Conservation (phyloP, 2,113 vertebrate species). For the Neopipo cinnamomea region DNA sequence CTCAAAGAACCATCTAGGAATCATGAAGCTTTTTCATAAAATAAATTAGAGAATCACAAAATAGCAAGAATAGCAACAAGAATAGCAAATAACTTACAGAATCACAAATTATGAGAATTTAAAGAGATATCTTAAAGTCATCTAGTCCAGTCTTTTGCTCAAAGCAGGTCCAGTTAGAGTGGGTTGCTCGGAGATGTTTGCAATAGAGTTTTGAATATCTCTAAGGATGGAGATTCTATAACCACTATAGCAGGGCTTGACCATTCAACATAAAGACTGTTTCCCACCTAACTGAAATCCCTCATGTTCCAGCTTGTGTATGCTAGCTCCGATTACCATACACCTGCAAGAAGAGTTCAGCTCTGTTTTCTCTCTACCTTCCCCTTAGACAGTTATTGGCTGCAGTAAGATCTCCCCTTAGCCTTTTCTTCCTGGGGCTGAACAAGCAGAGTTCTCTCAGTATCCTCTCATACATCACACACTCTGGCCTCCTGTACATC, state of each 20-base stretch:
- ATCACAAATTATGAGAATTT: neutral
- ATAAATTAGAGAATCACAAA: neutral
- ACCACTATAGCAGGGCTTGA: neutral
- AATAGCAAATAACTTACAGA: neutral
- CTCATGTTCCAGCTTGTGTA: rapidly evolving
- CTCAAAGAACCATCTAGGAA: neutral
- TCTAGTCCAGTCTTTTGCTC: neutral
- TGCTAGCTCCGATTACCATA: neutral
- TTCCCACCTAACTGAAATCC: neutral
- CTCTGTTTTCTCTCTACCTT: neutral
- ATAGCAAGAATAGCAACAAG: too few species aligned
- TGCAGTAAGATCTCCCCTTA: neutral
- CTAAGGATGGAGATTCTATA: neutral
- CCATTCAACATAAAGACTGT: neutral
- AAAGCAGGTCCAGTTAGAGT: neutral
- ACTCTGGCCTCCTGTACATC: neutral
- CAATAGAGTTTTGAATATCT: neutral
- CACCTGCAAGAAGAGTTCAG: neutral
- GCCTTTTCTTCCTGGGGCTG: neutral
- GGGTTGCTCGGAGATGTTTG: neutral
- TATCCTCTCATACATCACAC: neutral
- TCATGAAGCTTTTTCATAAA: neutral
- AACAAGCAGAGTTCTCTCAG: neutral
- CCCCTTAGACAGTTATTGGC: neutral
- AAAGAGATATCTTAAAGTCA: neutral